phyloP scores from a whole-genome alignment of 2,888 invertebrate species.

The Therioaphis trifolii region DNA sequence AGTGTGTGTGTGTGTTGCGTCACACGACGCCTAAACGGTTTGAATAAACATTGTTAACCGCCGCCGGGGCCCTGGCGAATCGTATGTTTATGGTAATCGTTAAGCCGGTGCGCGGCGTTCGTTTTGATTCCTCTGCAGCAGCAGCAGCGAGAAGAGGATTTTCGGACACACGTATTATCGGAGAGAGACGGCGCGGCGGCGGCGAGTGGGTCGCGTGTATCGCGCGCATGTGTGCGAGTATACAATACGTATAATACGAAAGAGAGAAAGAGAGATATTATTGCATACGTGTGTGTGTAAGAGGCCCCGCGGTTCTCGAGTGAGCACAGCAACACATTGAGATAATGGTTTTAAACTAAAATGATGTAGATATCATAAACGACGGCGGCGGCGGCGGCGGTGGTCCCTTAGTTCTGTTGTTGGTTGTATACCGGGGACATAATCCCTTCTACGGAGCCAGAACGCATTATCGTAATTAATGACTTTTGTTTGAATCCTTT shows the following conservation, averaged over 20 bases:
- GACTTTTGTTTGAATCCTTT: slow-evolving; percentile 63
- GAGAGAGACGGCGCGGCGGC: background rate
- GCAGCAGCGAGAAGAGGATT: slow-evolving; percentile 30
- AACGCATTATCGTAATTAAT: slow-evolving; percentile 63
- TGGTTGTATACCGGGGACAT: slow-evolving; percentile 38
- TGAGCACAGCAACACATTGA: slow-evolving; percentile 58
- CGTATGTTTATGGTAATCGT: slow-evolving; percentile 58
- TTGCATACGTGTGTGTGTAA: background rate
- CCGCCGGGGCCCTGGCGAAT: background rate
- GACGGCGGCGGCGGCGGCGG: slow-evolving; percentile 46
- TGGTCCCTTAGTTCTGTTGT: slow-evolving; percentile 60
- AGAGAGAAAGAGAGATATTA: background rate
- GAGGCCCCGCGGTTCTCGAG: slow-evolving; percentile 47
- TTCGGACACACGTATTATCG: slow-evolving; percentile 38
- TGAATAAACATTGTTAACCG: slow-evolving; percentile 54
- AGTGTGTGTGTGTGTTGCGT: background rate
- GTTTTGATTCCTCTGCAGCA: slow-evolving; percentile 37
- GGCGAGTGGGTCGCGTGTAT: too few species aligned
- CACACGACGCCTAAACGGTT: slow-evolving; percentile 8
- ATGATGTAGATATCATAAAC: slow-evolving; percentile 63
- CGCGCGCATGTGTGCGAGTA: background rate
- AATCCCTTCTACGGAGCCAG: slow-evolving; percentile 55
- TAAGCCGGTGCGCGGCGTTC: slow-evolving; percentile 43
- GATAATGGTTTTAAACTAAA: slow-evolving; percentile 62
- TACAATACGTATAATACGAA: background rate